Conservation (phyloP, 1,140 invertebrate species). For the Anastatus disparis region DNA sequence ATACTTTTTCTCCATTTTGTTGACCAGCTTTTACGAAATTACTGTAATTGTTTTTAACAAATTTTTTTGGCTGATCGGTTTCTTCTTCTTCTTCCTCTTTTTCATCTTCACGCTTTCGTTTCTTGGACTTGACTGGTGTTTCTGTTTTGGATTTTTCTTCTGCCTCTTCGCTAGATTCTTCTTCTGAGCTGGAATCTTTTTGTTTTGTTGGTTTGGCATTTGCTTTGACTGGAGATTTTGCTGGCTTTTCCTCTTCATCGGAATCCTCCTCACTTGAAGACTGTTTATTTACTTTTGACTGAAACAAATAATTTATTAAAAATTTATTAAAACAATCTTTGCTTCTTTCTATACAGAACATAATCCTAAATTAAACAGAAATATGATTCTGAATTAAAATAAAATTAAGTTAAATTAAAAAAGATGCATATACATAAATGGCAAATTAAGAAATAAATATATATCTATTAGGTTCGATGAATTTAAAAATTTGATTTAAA, state of each 20-base stretch:
- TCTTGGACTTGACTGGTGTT: slow-evolving; percentile 5
- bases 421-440: background rate
- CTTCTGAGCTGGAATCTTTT: slow-evolving; percentile 43
- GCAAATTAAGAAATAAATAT: too few species aligned
- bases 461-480: too few species aligned
- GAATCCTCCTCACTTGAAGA: slow-evolving; percentile 22
- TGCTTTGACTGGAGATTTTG: slow-evolving; percentile 21
- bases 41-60: slow-evolving; percentile 64
- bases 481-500: too few species aligned
- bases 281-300: slow-evolving; percentile 26
- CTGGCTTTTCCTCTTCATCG: slow-evolving; percentile 43
- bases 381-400: too few species aligned
- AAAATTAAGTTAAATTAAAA: too few species aligned
- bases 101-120: slow-evolving; percentile 59
- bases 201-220: slow-evolving; percentile 20
- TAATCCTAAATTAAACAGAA: too few species aligned
- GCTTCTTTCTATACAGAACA: too few species aligned
- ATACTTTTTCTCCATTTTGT: slow-evolving; percentile 65
- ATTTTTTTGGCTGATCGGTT: slow-evolving; percentile 52
- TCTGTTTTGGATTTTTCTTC: background rate
- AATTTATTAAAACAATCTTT: too few species aligned
- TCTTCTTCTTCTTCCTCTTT: slow-evolving; percentile 55
- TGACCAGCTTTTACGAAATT: slow-evolving; percentile 70
- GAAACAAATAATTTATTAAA: background rate
- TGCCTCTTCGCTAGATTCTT: slow-evolving; percentile 48